Evolutionary conservation across 2,797 vertebrate species (phyloP), one percentile per base, ranked within the genome.

Genomic region (Ambastaia sidthimunki): DNA sequence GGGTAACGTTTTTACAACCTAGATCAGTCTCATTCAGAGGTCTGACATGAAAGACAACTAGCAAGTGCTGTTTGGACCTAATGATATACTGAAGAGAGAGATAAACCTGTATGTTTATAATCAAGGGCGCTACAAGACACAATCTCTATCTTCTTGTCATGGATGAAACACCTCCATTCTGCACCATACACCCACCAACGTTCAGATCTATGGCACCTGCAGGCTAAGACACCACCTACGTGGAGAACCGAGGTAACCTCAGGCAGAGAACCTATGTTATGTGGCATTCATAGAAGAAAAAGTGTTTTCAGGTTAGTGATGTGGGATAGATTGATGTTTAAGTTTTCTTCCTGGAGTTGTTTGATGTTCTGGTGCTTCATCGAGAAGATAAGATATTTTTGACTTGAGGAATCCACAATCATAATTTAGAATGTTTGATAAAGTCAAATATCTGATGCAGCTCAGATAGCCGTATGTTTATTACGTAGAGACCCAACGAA

Each of bases 131-230:
- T 25, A 44, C 31, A 68, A 55, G 23, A n/a, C 23, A 60, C 31
- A 41, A 55, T 15, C 23, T 60, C 25, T 41, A 77, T 60, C 23
- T 48, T 77, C 75, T 77, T 77, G 41, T 77, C 75, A 70, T 60
- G 66, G 54, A 77, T 77, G 54, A 57, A 57, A 68, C 52, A 34
- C 65, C 74, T 68, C 52, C 34, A 19, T 76, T 76, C 37, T 59
- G 65, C 23, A 16, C 1, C 63, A 60, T 48, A 23, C 75, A 4
- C 75, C 75, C 52, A 77, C 75, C 41, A n/a, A 37, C 47, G 41
- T 69, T 59, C 54, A 21, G 16, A 69, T 69, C 75, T 31, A 31
- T 12, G 10, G 65, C 75, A 77, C 65, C 65, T 69, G 65, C 52
- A 3, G 71, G 34, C 52, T 47, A n/a, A 19, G 7, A 28, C 37